Base-by-base conservation (phyloP, 2,113 vertebrate genomes). In the Manacus vitellinus region DNA sequence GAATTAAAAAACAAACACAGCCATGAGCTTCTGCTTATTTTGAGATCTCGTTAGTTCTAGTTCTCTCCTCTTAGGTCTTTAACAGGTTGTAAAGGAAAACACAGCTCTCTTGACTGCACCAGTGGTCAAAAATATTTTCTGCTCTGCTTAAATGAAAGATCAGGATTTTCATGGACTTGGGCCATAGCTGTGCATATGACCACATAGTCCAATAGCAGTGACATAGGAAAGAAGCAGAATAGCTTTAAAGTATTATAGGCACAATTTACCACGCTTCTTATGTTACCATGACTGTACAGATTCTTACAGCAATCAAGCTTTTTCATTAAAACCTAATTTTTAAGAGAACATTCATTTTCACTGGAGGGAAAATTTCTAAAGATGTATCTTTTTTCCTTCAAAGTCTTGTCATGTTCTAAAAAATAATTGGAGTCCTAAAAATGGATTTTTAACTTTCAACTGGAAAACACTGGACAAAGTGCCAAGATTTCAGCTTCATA, bases 1-100 rank as follows among this genome's bases (percentile, higher is more conserved):
- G 62, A 92, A 85, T 73, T 83, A 51, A 83, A 35, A 83, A 93
- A 35, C 51, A 94, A 93, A 96, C 62, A 94, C 46, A 90, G 75
- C 67, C 59, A 80, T 2, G 17, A 93, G 39, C 59, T 93, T 85
- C 66, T 80, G 44, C 54, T n/a, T 72, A 47, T 47, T 94, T 37
- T 41, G 70, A 88, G 62, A n/a, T 43, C 43, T 66, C 0, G 0
- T 67, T 67, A 0, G 0, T 43, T 56, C 23, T 77, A 21, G 9
- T 37, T 76, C 14, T 70, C 46, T 74, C 43, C 35, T 87, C 41
- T 39, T 39, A 67, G 39, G 24, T 77, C 76, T 58, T 76, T 56
- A 89, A 62, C 22, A 81, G 67, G 25, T 46, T 79, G 46, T 35
- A 67, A 88, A 47, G 16, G 59, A 51, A 63, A 68, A 12, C 44